Base-by-base conservation (phyloP, 2,888 invertebrate species). In the Aspidiotus rigidus region DNA sequence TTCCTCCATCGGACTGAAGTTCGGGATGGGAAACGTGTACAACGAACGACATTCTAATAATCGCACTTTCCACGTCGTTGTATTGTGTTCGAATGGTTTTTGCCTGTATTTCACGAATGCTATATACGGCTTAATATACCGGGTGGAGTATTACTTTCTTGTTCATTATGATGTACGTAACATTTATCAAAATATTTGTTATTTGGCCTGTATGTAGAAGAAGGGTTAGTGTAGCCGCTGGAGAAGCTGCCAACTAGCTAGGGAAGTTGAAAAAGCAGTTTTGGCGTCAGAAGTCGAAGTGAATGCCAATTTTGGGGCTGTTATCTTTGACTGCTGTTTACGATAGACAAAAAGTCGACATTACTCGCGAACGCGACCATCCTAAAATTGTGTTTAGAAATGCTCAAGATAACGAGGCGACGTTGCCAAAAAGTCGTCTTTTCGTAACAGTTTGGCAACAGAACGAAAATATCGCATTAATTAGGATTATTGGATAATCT, bases 261-360 rank as follows among this genome's bases (percentile, higher is more conserved):
- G 66, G 66, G 66, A 66, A 57, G 66, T 66, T 66, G 66, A 66
- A 66, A 66, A 66, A 66, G 66, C 66, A 66, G 66, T 66, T 66
- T 66, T 66, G 66, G 66, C 66, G 41, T 59, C 59, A 44, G 59
- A 57, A 66, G 66, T 66, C 44, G 66, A 57, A 57, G 59, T 66
- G 66, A 59, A 49, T 66, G 66, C 66, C 66, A 66, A 66, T 66
- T 66, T 56, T 59, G 66, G 66, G 66, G 66, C 66, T 66, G 66
- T 66, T 66, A 66, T 66, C 66, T 66, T 66, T 59, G 59, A 59
- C 59, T 59, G 66, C 57, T 66, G 42, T 59, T 64, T 66, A 44
- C 59, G 66, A 66, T 44, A 66, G 66, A 66, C 59, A 59, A 57
- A 57, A 66, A 66, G 59, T 66, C 66, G 59, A 57, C 57, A 42